phyloP scores from a whole-genome alignment of 2,113 vertebrate genomes.

The Salminus brasiliensis region DNA sequence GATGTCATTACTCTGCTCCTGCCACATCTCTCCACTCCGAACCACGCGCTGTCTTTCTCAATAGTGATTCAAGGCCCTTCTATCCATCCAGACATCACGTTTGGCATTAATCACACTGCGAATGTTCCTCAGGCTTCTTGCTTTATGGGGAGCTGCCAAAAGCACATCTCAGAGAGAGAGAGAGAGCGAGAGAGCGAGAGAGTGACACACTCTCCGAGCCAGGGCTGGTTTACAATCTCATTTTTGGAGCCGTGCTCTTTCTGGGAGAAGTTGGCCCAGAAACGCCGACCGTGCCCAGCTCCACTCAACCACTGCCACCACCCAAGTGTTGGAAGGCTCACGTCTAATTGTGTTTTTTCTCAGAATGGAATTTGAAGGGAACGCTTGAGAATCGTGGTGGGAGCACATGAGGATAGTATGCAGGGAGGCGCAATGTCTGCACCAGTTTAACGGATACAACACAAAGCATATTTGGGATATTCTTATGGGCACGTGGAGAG shows the following conservation, averaged over 20 bases:
- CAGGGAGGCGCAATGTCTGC: constrained; percentile 1
- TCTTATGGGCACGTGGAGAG: neutral
- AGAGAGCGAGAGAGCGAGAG: constrained; percentile 45
- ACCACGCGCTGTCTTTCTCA: too few relatives aligned
- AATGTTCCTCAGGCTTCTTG: constrained; percentile 50
- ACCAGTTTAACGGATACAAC: constrained; percentile 30
- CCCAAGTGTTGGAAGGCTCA: constrained; percentile 35
- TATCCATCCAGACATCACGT: constrained; percentile 48
- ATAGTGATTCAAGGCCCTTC: constrained; percentile 22
- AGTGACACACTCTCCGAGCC: constrained; percentile 12
- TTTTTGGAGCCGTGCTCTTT: neutral
- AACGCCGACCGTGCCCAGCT: constrained; percentile 39
- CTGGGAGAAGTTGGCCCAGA: constrained; percentile 27
- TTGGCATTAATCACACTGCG: constrained; percentile 57
- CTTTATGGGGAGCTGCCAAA: constrained; percentile 44
- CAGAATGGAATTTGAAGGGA: constrained; percentile 4
- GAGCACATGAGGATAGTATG: constrained; percentile 2
- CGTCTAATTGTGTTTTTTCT: neutral
- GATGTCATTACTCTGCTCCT: neutral
- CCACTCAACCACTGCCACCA: constrained; percentile 45
- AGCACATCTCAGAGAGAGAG: constrained; percentile 53
- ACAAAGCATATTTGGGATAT: constrained; percentile 20
- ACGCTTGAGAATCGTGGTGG: neutral
- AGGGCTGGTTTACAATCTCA: constrained; percentile 24
- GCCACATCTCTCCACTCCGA: too few relatives aligned